Conservation (phyloP, 2,797 vertebrate species). For the Clarias pachynema region DNA sequence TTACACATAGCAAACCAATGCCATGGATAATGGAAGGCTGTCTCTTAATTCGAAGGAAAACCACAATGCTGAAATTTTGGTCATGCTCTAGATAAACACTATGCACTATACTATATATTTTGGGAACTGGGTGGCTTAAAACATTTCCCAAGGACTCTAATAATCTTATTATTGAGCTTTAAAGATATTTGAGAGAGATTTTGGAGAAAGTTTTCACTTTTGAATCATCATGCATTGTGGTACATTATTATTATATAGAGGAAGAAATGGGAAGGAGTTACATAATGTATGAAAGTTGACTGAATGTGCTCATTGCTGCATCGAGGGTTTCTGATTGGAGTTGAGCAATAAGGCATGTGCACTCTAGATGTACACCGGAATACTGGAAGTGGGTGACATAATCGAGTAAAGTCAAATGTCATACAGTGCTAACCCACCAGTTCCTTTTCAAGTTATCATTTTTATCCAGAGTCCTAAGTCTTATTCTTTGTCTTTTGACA, state of each 20-base stretch:
- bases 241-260: background rate
- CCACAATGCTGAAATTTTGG: slow-evolving; percentile 34
- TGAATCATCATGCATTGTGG: background rate
- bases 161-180: slow-evolving; percentile 26
- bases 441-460: background rate
- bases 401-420: slow-evolving; percentile 2
- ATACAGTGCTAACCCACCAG: background rate
- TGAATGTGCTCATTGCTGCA: background rate
- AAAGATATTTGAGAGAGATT: slow-evolving; percentile 15
- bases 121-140: slow-evolving; percentile 8
- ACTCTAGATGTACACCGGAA: background rate
- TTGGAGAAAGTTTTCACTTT: background rate
- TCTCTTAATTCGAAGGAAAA: slow-evolving; percentile 27
- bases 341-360: slow-evolving; percentile 9
- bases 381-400: slow-evolving; percentile 17
- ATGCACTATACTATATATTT: background rate
- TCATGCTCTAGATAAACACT: slow-evolving; percentile 4
- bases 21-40: slow-evolving; percentile 34
- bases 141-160: slow-evolving; percentile 14
- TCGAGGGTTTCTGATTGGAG: slow-evolving; percentile 8
- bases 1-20: slow-evolving; percentile 1
- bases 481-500: background rate
- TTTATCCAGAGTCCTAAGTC: background rate
- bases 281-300: background rate
- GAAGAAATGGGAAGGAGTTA: slow-evolving; percentile 6